phyloP scores from a whole-genome alignment of 2,888 invertebrate genomes.

The Cheilosia scutellata region DNA sequence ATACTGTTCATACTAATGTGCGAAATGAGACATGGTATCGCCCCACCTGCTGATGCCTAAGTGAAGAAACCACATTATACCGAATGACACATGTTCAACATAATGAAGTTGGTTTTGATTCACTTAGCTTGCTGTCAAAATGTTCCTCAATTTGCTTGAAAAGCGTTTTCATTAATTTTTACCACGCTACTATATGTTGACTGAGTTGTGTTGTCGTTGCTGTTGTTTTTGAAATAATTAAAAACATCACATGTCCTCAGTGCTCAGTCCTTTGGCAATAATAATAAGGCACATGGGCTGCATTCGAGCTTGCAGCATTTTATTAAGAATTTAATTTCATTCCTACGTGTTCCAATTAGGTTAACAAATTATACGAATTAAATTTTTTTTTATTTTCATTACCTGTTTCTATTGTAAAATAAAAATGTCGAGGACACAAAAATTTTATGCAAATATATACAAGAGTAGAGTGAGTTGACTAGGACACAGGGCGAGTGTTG shows the following conservation, averaged over 20 bases:
- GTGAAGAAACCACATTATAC: conserved; percentile 12
- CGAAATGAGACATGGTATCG: no score
- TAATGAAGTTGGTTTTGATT: conserved; percentile 28
- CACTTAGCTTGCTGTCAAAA: conserved; percentile 7
- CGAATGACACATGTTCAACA: conserved; percentile 22
- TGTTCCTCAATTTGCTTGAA: conserved; percentile 1
- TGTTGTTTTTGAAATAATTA: conserved; percentile 46
- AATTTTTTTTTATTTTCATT: conserved; percentile 51
- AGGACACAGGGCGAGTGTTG: no score
- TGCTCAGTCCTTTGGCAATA: not conserved
- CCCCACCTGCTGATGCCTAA: not conserved
- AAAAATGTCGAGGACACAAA: conserved; percentile 32
- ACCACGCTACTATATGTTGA: not conserved
- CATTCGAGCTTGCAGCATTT: conserved; percentile 45
- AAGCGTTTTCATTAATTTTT: conserved; percentile 29
- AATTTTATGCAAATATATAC: conserved; percentile 48
- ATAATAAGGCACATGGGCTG: conserved; percentile 39
- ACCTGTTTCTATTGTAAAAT: conserved; percentile 14
- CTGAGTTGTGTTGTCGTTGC: not conserved
- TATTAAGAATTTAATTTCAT: conserved; percentile 59
- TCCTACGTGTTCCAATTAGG: conserved; percentile 65
- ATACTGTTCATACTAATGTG: not conserved
- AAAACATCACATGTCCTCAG: conserved; percentile 9
- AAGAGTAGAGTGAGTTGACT: conserved; percentile 20
- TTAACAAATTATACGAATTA: conserved; percentile 69